These are phyloP conservation scores for Phyllostomus hastatus DNA, from an alignment of 2,113 vertebrate genomes.

Conservation along the genomic window DNA sequence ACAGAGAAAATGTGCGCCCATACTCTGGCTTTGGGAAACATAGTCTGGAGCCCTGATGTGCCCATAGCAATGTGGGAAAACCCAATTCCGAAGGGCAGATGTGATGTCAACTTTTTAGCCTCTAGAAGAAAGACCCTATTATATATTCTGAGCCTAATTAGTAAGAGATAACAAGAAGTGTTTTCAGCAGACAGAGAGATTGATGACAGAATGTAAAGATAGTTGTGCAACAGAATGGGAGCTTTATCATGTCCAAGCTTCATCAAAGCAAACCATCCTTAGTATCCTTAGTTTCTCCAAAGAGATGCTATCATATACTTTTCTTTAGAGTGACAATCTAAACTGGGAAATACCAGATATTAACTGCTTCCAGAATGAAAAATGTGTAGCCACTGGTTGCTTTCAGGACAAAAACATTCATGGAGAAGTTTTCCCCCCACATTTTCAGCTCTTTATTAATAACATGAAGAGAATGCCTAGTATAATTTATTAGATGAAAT, in stretches of 20 bases:
- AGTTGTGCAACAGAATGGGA: background rate
- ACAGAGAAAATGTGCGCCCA: background rate
- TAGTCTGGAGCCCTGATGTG: accelerated
- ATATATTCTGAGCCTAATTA: background rate
- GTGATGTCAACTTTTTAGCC: background rate
- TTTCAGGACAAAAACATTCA: background rate
- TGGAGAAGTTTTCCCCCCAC: background rate
- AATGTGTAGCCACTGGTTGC: background rate
- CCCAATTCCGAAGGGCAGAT: background rate
- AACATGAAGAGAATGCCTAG: background rate
- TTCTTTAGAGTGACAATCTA: background rate
- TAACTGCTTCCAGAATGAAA: background rate
- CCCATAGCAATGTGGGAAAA: background rate
- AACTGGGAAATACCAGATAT: background rate
- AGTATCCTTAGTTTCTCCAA: background rate
- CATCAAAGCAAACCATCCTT: background rate
- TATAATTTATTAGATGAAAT: background rate
- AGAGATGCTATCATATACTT: background rate
- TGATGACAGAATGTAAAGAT: conserved; percentile 3
- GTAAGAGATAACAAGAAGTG: background rate
- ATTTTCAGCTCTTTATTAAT: background rate
- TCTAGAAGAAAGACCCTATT: background rate
- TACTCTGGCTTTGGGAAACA: background rate
- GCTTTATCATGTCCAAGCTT: background rate
- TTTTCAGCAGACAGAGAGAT: background rate